Evolutionary conservation across 2,113 vertebrate genomes (phyloP).

Genomic region (Vanacampus margaritifer): DNA sequence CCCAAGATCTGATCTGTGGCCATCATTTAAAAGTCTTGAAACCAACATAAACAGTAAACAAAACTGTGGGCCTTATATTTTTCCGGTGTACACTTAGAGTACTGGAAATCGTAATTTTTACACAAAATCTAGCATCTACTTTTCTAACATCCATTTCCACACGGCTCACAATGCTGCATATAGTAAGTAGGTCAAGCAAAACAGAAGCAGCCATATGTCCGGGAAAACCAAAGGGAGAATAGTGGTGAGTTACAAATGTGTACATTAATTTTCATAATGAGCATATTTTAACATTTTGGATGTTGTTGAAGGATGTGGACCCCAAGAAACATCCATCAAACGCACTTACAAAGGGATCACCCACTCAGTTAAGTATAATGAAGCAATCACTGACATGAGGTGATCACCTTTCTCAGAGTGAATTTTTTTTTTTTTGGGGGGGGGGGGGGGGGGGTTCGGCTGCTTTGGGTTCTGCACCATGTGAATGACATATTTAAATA

Average conservation of each 20-base stretch:
- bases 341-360: too few species aligned
- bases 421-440: too few species aligned
- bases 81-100: not conserved
- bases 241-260: not conserved
- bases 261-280: not conserved
- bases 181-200: not conserved
- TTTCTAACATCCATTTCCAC: not conserved
- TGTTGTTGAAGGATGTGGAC: too few species aligned
- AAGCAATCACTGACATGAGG: too few species aligned
- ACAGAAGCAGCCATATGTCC: not conserved
- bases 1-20: constrained; percentile 14
- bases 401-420: too few species aligned
- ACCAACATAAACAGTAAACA: constrained; percentile 10
- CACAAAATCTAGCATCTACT: not conserved
- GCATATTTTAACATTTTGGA: too few species aligned
- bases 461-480: too few species aligned
- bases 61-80: constrained; percentile 8
- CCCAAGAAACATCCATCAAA: too few species aligned
- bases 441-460: too few species aligned
- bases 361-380: too few species aligned
- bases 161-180: not conserved
- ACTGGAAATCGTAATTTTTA: not conserved
- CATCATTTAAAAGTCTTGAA: constrained; percentile 10
- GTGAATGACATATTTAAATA: too few species aligned
- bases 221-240: not conserved